Evolutionary conservation across 2,113 vertebrate species (phyloP), one percentile per base, ranked within the genome.

Genomic region (Falco punctatus): DNA sequence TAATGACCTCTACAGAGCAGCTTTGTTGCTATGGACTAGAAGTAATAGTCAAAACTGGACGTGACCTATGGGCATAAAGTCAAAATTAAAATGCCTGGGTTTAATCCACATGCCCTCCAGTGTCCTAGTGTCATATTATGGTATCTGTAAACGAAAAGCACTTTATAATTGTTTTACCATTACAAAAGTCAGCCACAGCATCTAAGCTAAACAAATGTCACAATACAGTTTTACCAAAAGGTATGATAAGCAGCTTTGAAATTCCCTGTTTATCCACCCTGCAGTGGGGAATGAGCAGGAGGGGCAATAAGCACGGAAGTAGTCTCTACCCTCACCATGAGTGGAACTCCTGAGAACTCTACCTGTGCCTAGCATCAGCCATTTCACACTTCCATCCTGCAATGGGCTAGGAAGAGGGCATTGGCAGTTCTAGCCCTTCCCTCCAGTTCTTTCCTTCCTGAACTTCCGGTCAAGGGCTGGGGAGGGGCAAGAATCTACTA

Each of bases 381-480:
- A 42, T 49, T 79, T 62, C 46, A 57, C 30, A 90, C 27, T 15
- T 51, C 27, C 21, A 38, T 15, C 32, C 27, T 40, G 21, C 59
- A 83, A 19, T 9, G 12, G 27, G 18, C 16, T 58, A 13, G 54
- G 38, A 59, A 83, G 13, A 75, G 4, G 38, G 84, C 19, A 16
- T 7, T 10, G 27, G 16, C 59, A 67, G 9, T 32, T 82, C 52
- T 75, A 80, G 28, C 35, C 15, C 23, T 71, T 83, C 27, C 65
- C 10, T 90, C 35, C 57, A 42, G 13, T 46, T 42, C 32, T 74
- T 35, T 35, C 67, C 32, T 66, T 69, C 24, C 69, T 49, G 65
- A 33, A 12, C 14, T 92, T 55, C 0, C 0, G 6, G 21, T 35
- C 17, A 59, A 73, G 15, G 35, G n/a, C 6, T 82, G 7, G 23